Conservation (phyloP, 2,113 vertebrate genomes). For the Siphamia tubifer region DNA sequence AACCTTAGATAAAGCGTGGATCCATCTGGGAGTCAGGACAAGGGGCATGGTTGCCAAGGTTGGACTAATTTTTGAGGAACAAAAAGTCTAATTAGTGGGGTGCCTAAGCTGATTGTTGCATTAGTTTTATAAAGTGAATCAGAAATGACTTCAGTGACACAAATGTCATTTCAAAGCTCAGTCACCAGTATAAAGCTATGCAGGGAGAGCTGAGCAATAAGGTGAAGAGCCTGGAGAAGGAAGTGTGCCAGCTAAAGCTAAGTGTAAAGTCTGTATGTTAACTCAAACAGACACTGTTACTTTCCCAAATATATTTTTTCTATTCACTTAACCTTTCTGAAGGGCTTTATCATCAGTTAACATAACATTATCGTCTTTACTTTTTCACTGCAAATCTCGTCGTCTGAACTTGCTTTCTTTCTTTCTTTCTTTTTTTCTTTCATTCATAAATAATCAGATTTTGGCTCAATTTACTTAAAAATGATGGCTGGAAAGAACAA, state of each 20-base stretch:
- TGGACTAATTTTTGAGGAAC: conserved; percentile 34
- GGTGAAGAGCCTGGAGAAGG: conserved; percentile 64
- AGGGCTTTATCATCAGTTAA: too few relatives aligned
- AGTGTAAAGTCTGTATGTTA: neutral
- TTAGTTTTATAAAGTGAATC: conserved; percentile 12
- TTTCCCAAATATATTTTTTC: too few relatives aligned
- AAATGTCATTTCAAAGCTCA: conserved; percentile 73
- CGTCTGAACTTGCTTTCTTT: too few relatives aligned
- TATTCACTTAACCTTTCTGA: too few relatives aligned
- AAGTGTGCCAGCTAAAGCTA: conserved; percentile 60
- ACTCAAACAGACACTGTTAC: too few relatives aligned
- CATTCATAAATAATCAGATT: too few relatives aligned
- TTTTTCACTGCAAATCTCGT: too few relatives aligned
- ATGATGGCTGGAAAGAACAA: too few relatives aligned
- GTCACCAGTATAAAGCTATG: conserved; percentile 63
- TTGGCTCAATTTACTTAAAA: too few relatives aligned
- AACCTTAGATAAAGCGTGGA: conserved; percentile 26
- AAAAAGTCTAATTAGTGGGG: conserved; percentile 49
- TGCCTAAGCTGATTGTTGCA: conserved; percentile 38
- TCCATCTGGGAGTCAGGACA: conserved; percentile 18
- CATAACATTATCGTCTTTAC: too few relatives aligned
- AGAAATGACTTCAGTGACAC: neutral
- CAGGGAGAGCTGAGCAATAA: conserved; percentile 59
- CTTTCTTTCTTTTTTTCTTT: too few relatives aligned
- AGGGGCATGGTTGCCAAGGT: conserved; percentile 34